A percentile compares a stretch with the other conserved stretches of the same genome.
These are phyloP conservation scores for Ips nitidus DNA, from an alignment of 1,140 invertebrate species.

Conservation along the genomic window DNA sequence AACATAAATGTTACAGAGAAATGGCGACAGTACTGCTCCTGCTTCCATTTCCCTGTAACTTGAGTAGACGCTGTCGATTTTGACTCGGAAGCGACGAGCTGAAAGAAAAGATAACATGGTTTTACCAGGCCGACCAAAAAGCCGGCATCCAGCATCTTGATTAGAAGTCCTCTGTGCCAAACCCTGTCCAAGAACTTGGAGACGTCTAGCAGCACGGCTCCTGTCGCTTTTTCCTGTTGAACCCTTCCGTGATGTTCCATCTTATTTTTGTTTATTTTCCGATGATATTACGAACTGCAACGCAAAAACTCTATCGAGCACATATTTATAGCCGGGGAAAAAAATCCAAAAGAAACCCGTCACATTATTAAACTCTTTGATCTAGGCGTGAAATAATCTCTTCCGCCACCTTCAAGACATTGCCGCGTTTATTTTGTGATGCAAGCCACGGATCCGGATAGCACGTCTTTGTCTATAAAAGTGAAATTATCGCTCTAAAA, in stretches of 20 bases:
- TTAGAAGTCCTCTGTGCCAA: too few relatives aligned
- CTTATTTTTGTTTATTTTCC: background rate
- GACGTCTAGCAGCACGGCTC: too few relatives aligned
- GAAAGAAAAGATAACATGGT: background rate
- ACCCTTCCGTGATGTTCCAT: too few relatives aligned
- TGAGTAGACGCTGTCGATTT: too few relatives aligned
- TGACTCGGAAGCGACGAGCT: too few relatives aligned
- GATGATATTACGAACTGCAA: background rate
- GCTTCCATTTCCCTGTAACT: too few relatives aligned
- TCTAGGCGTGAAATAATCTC: conserved; percentile 27
- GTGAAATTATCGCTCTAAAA: background rate
- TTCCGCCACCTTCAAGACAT: conserved; percentile 25
- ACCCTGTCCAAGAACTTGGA: too few relatives aligned
- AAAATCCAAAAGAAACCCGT: conserved; percentile 8
- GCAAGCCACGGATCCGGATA: conserved; percentile 13
- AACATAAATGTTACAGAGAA: too few relatives aligned
- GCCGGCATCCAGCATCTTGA: too few relatives aligned
- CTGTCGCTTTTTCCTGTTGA: too few relatives aligned
- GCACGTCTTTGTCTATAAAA: background rate
- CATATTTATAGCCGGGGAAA: conserved; percentile 16
- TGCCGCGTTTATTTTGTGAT: conserved; percentile 13
- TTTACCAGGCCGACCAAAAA: background rate
- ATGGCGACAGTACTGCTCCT: too few relatives aligned
- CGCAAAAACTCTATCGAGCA: conserved; percentile 9
- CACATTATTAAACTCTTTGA: conserved; percentile 29